Evolutionary conservation across 2,797 vertebrate genomes (phyloP).

Genomic region (Dendrocincla tyrannina): DNA sequence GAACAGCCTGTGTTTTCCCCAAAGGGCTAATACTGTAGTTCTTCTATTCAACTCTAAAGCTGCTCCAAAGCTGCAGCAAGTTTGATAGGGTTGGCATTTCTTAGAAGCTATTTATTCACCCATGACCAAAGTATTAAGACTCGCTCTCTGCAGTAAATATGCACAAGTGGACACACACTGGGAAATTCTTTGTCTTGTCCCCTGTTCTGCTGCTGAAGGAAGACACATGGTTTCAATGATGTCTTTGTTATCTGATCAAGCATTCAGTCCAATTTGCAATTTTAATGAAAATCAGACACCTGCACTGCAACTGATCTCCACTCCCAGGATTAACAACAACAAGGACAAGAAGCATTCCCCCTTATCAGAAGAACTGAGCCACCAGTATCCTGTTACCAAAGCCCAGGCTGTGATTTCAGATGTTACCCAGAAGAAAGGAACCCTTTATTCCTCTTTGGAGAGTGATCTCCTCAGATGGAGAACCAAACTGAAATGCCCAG

Average conservation of each 20-base stretch:
- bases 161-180: slow-evolving; percentile 63
- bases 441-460: slow-evolving; percentile 80
- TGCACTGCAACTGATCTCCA: slow-evolving; percentile 83
- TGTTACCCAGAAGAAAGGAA: slow-evolving; percentile 77
- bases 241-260: slow-evolving; percentile 87
- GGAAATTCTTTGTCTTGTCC: slow-evolving; percentile 70
- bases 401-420: slow-evolving; percentile 82
- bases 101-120: slow-evolving; percentile 73
- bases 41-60: background rate
- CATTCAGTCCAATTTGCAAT: slow-evolving; percentile 87
- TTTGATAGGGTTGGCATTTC: slow-evolving; percentile 53
- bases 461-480: slow-evolving; percentile 79
- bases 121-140: slow-evolving; percentile 66
- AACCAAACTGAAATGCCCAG: slow-evolving; percentile 70
- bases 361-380: slow-evolving; percentile 73
- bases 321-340: slow-evolving; percentile 75
- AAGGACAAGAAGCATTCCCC: slow-evolving; percentile 63
- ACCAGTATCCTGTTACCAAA: slow-evolving; percentile 79
- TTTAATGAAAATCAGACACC: slow-evolving; percentile 97
- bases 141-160: slow-evolving; percentile 34
- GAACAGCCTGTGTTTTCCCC: background rate
- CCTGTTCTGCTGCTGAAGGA: slow-evolving; percentile 56
- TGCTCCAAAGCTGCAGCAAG: slow-evolving; percentile 47
- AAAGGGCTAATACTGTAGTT: slow-evolving; percentile 15
- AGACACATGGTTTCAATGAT: slow-evolving; percentile 77